Evolutionary conservation across 2,113 vertebrate species (phyloP).

Genomic region (Calypte anna): DNA sequence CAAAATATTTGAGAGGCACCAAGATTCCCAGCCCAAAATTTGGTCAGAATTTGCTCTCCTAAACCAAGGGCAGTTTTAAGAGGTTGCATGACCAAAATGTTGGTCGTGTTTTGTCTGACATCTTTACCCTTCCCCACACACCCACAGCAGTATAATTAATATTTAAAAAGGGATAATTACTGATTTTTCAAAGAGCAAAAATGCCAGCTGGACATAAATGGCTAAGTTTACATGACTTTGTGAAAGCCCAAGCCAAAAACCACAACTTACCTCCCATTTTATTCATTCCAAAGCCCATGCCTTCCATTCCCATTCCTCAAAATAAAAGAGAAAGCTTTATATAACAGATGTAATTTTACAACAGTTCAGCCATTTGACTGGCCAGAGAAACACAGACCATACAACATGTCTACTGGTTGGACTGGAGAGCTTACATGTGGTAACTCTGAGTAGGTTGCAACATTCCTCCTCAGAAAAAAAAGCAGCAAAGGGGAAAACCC

Average conservation of each 20-base stretch:
- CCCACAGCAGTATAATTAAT: not conserved
- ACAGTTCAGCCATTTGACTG: not conserved
- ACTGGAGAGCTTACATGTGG: not conserved
- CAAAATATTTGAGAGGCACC: not conserved
- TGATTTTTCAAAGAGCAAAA: not conserved
- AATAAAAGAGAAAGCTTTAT: constrained; percentile 70
- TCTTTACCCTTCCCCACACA: not conserved
- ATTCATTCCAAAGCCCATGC: constrained; percentile 96
- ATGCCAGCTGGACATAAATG: not conserved
- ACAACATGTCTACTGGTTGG: not conserved
- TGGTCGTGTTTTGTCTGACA: not conserved
- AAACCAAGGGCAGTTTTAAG: not conserved
- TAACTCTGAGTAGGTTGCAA: constrained; percentile 25
- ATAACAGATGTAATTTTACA: not conserved
- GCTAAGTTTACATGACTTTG: not conserved
- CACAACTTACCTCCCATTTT: constrained; percentile 91
- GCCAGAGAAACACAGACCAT: not conserved
- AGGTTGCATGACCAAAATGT: not conserved
- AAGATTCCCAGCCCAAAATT: not conserved
- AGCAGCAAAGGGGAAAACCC: constrained; percentile 41
- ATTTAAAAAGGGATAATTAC: not conserved
- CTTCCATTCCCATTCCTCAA: constrained; percentile 91
- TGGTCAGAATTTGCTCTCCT: not conserved
- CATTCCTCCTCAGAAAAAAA: constrained; percentile 37
- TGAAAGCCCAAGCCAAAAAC: not conserved